Conservation (phyloP, 2,797 vertebrate species). For the Vireo griseus region DNA sequence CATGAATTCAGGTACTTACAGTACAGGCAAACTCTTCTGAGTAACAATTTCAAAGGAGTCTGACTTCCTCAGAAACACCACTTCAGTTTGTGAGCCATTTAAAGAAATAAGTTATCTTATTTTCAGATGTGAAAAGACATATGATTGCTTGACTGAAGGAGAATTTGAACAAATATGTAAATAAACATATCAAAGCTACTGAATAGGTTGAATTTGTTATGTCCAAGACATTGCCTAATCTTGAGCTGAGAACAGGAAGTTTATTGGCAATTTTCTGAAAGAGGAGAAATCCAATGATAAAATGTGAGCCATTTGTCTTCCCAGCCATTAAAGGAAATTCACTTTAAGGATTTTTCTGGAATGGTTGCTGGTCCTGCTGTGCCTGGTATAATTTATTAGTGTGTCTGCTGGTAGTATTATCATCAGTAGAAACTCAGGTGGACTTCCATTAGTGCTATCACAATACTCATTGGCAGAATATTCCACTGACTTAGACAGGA, state of each 20-base stretch:
- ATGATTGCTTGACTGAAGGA: background rate
- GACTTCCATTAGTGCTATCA: conserved; percentile 8
- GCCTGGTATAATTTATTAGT: conserved; percentile 43
- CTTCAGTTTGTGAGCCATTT: background rate
- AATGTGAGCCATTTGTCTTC: conserved; percentile 62
- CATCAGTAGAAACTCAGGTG: conserved; percentile 33
- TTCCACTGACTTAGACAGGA: conserved; percentile 1
- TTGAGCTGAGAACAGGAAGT: conserved; percentile 40
- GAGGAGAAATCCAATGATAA: conserved; percentile 53
- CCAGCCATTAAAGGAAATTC: conserved; percentile 39
- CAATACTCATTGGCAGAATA: conserved; percentile 12
- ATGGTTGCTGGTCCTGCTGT: background rate
- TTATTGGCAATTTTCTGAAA: conserved; percentile 64
- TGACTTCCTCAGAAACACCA: background rate
- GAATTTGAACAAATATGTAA: background rate
- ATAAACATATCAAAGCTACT: background rate
- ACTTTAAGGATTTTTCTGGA: conserved; percentile 51
- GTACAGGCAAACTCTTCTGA: background rate
- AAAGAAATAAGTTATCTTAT: background rate
- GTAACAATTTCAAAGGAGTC: background rate
- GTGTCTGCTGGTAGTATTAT: conserved; percentile 22
- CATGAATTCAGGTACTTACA: background rate
- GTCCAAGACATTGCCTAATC: conserved; percentile 4
- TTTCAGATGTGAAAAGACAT: background rate
- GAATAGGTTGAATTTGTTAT: conserved; percentile 42